These are phyloP conservation scores for Apodemus speciosus DNA, from an alignment of 2,113 vertebrate genomes.

Conservation along the genomic window DNA sequence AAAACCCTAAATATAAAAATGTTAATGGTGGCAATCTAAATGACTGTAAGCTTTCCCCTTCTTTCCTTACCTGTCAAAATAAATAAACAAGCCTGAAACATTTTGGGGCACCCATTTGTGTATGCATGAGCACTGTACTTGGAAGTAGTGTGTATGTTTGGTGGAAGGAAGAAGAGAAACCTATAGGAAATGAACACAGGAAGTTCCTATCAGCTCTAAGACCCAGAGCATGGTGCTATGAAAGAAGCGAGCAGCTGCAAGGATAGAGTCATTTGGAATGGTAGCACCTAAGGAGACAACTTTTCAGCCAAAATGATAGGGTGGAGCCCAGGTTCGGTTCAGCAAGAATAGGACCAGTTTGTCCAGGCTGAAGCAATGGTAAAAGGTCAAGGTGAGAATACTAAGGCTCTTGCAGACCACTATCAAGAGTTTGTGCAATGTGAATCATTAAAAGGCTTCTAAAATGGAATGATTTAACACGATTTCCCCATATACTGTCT, in stretches of 20 bases:
- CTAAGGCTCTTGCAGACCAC: not conserved
- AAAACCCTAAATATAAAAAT: conserved; percentile 23
- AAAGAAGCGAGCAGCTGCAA: not conserved
- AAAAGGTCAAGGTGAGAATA: not conserved
- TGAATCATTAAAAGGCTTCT: not conserved
- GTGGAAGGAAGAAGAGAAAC: not conserved
- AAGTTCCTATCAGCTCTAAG: conserved; percentile 10
- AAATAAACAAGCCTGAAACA: not conserved
- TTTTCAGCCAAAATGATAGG: conserved; percentile 3
- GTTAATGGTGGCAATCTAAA: not conserved
- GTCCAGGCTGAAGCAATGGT: not conserved
- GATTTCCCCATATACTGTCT: not conserved
- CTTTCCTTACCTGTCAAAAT: not conserved
- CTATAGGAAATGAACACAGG: not conserved
- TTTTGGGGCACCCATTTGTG: not conserved
- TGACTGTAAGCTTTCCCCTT: not conserved
- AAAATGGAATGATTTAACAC: not conserved
- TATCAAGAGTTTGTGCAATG: not conserved
- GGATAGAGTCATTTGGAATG: conserved; percentile 11
- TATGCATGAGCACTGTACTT: not conserved
- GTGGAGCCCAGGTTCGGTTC: not conserved
- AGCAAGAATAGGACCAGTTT: not conserved
- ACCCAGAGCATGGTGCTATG: not conserved
- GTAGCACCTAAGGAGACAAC: not conserved
- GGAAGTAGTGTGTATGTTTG: not conserved